Base-by-base conservation (phyloP, 2,888 invertebrate genomes). In the Perdita meconis region DNA sequence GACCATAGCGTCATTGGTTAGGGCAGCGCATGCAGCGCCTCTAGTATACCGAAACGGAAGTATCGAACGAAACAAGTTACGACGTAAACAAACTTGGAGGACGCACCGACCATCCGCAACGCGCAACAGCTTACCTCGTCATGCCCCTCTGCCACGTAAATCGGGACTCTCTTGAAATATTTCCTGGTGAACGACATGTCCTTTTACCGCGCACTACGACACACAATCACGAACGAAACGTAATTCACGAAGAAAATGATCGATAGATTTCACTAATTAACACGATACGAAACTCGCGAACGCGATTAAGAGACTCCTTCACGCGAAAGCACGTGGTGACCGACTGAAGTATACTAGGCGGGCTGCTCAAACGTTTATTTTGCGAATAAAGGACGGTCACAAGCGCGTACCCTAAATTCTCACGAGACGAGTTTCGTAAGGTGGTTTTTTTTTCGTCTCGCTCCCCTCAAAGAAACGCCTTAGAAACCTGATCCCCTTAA, bases 71-170 rank as follows among this genome's bases (percentile, higher is more conserved):
- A 57, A 61, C 57, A 34, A 77, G 53, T 64, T 40, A 51, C 34
- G 71, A 78, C 74, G 71, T 82, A 82, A 82, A 82, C 81, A 82
- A 82, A 81, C 59, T 55, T 47, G 22, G 34, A 53, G 63, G 50
- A 60, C 36, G 56, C n/a, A n/a, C 34, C 55, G 50, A 30, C 38
- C 73, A 59, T 71, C 65, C 47, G 19, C 16, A 19, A 68, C 59
- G 42, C 47, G 19, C 16, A 19, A 68, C 59, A 47, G 71, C 84
- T 60, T 72, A 92, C 96, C 86, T 97, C 96, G 92, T 97, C 95
- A 92, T 97, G 97, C 87, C 96, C 95, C 88, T 97, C 97, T 1
- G 96, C 97, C 24, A 97, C 94, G 90, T 95, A 95, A 77, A 97
- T 94, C 16, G 97, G 97, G 65, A 96, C 95, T 90, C 95, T 95